Evolutionary conservation across 1,140 invertebrate genomes (phyloP).

Genomic region (Trachelipus rathkii): DNA sequence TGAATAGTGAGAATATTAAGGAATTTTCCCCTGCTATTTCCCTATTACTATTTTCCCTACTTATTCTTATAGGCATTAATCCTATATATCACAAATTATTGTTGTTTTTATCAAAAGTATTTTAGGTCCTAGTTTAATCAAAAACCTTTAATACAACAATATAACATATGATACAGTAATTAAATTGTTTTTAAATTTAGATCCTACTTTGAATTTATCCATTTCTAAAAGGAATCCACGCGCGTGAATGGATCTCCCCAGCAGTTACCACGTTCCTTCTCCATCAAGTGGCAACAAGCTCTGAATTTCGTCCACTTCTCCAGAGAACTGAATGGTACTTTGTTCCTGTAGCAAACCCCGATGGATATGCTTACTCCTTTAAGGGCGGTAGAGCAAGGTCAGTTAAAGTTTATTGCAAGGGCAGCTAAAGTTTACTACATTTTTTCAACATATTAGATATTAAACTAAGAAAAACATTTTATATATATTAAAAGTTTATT

Average conservation of each 20-base stretch:
- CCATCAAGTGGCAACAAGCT: slow-evolving; percentile 74
- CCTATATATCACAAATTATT: no score
- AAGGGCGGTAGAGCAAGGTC: slow-evolving; percentile 41
- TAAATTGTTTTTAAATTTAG: no score
- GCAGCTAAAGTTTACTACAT: background rate
- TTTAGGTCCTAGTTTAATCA: no score
- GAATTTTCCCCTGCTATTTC: no score
- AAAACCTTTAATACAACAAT: no score
- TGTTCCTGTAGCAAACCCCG: slow-evolving; percentile 47
- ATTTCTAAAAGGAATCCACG: slow-evolving; percentile 59
- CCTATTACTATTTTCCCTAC: no score
- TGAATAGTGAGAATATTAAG: no score
- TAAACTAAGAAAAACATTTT: background rate
- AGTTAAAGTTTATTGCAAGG: slow-evolving; percentile 18
- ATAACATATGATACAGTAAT: no score
- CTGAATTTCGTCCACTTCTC: slow-evolving; percentile 61
- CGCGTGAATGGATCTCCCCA: slow-evolving; percentile 86
- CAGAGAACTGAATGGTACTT: slow-evolving; percentile 64
- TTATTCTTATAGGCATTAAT: no score
- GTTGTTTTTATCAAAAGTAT: no score
- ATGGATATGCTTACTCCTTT: slow-evolving; percentile 46
- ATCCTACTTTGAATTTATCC: background rate
- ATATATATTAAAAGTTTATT: background rate
- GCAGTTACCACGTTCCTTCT: slow-evolving; percentile 79
- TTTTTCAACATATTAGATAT: background rate